phyloP scores from a whole-genome alignment of 1,140 invertebrate genomes.

The Cotesia glomerata region DNA sequence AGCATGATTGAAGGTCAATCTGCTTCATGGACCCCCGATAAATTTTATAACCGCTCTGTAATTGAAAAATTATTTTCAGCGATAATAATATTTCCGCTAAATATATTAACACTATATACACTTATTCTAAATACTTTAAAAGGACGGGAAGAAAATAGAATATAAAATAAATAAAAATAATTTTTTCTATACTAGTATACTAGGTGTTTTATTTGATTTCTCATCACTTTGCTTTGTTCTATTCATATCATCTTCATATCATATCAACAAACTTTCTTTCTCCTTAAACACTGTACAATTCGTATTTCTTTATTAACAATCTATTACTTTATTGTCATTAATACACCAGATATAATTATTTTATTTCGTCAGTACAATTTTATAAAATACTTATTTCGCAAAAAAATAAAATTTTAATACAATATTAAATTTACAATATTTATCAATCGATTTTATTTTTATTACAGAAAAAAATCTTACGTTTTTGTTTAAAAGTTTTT shows the following conservation, averaged over 20 bases:
- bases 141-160: too few relatives aligned
- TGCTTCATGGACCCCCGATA: background rate
- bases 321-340: conserved; percentile 6
- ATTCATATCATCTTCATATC: background rate
- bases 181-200: too few relatives aligned
- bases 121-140: too few relatives aligned
- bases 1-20: conserved; percentile 22
- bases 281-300: conserved; percentile 18
- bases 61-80: background rate
- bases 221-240: background rate
- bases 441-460: too few relatives aligned
- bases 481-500: background rate
- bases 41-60: background rate
- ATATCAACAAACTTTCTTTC: conserved; percentile 9
- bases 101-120: too few relatives aligned
- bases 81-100: too few relatives aligned
- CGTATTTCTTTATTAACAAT: conserved; percentile 16
- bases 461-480: too few relatives aligned
- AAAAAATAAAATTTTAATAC: too few relatives aligned
- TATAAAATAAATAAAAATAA: too few relatives aligned
- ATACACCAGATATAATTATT: background rate
- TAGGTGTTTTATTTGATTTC: background rate
- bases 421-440: too few relatives aligned
- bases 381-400: too few relatives aligned
- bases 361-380: background rate